phyloP scores from a whole-genome alignment of 37 sponge, comb jelly and placozoan genomes.

The Aplysina aerophoba region DNA sequence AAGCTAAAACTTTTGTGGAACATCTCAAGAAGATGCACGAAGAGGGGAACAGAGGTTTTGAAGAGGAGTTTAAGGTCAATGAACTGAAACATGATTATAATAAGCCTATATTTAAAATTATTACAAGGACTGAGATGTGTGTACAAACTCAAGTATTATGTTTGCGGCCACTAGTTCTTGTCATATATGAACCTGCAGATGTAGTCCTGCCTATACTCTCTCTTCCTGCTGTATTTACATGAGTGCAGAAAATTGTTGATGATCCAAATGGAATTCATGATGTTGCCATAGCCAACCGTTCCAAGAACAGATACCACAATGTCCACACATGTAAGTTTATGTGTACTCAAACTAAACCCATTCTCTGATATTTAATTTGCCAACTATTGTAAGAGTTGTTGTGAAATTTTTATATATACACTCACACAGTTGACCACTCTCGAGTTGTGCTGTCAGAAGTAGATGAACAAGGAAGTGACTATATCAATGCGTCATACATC shows the following conservation, averaged over 20 bases:
- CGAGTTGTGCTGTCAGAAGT: conserved; percentile 65
- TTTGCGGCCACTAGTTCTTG: no score
- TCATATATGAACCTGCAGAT: no score
- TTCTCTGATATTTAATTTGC: conserved; percentile 51
- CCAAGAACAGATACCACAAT: conserved; percentile 95
- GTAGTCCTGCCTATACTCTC: neutral
- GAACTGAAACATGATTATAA: neutral
- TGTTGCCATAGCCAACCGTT: conserved; percentile 45
- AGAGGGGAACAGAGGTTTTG: neutral
- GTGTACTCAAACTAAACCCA: neutral
- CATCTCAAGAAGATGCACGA: neutral
- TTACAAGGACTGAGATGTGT: no score
- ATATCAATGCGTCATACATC: conserved; percentile 88
- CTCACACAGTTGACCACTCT: conserved; percentile 82
- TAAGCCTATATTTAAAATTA: no score
- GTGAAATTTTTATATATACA: no score
- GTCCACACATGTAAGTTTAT: conserved; percentile 77
- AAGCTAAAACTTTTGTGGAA: no score
- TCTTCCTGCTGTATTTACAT: neutral
- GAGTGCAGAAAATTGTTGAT: conserved; percentile 1
- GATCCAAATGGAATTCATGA: neutral
- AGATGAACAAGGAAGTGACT: conserved; percentile 75
- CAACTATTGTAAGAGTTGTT: conserved; percentile 39
- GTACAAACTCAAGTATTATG: no score
- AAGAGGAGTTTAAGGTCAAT: neutral